Percentiles rank a stretch among this genome's conserved stretches.
Evolutionary conservation across 2,797 vertebrate genomes (phyloP).

Genomic region (Furcifer pardalis): DNA sequence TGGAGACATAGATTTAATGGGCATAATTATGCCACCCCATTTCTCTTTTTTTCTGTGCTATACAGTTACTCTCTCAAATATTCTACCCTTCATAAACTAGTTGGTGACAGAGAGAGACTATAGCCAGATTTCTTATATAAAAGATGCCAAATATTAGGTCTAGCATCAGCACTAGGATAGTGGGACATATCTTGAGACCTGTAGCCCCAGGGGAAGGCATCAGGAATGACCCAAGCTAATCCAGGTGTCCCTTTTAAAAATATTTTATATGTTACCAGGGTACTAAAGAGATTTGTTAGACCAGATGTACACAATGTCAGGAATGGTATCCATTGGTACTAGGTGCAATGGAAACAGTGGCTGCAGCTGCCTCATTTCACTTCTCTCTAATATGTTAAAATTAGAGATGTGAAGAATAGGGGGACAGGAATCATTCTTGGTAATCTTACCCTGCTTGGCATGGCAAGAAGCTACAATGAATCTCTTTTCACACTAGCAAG

Average conservation of each 20-base stretch:
- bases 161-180: not conserved
- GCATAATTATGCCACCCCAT: conserved; percentile 51
- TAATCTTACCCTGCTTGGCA: too few species aligned
- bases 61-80: conserved; percentile 7
- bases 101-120: conserved; percentile 10
- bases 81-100: conserved; percentile 33
- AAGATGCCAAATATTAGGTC: not conserved
- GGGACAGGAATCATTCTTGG: too few species aligned
- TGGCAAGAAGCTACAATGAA: too few species aligned
- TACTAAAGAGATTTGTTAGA: too few species aligned
- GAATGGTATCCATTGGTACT: not conserved
- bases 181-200: not conserved
- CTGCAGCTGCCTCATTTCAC: not conserved
- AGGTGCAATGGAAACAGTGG: not conserved
- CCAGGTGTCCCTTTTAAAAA: not conserved
- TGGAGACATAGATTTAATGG: conserved; percentile 64
- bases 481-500: too few species aligned
- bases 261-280: not conserved
- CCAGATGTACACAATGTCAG: not conserved
- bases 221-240: not conserved
- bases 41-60: conserved; percentile 61
- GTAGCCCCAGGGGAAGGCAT: too few species aligned
- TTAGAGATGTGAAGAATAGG: too few species aligned
- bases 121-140: conserved; percentile 6
- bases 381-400: not conserved